Evolutionary conservation across 2,113 vertebrate species (phyloP).

Genomic region (Centropristis striata): DNA sequence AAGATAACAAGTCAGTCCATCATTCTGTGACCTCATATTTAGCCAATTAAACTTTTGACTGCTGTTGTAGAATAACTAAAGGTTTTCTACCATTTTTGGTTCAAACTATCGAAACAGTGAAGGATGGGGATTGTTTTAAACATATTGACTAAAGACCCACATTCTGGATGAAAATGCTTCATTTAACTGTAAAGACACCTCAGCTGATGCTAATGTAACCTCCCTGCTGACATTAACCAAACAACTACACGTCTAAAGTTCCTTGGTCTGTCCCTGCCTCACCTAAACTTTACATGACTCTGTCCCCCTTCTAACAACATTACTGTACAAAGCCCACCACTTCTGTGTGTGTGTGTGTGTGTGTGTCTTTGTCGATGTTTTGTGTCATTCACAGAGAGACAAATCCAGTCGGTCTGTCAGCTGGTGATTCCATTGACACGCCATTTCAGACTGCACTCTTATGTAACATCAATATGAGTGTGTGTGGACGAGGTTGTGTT

Average conservation of each 20-base stretch:
- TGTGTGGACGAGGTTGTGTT: conserved; percentile 25
- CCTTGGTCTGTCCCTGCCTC: background rate
- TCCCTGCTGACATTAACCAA: background rate
- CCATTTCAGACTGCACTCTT: conserved; percentile 54
- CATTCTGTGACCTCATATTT: background rate
- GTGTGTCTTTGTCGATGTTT: background rate
- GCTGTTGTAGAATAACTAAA: background rate
- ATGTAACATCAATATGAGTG: conserved; percentile 59
- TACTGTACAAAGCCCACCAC: background rate
- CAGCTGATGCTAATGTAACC: background rate
- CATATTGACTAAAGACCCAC: background rate
- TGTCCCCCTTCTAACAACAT: background rate
- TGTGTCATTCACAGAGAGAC: conserved; percentile 43
- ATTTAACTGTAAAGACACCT: background rate
- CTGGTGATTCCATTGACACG: conserved; percentile 64
- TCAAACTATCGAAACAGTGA: background rate
- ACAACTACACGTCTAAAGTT: background rate
- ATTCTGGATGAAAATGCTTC: background rate
- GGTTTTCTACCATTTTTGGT: background rate
- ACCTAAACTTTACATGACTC: background rate
- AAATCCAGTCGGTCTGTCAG: conserved; percentile 60
- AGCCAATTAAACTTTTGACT: background rate
- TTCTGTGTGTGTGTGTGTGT: conserved; percentile 32
- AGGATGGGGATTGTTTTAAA: too few species aligned
- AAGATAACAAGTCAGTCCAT: background rate